Conservation (phyloP, 1,140 invertebrate species). For the Anoplolepis gracilipes region DNA sequence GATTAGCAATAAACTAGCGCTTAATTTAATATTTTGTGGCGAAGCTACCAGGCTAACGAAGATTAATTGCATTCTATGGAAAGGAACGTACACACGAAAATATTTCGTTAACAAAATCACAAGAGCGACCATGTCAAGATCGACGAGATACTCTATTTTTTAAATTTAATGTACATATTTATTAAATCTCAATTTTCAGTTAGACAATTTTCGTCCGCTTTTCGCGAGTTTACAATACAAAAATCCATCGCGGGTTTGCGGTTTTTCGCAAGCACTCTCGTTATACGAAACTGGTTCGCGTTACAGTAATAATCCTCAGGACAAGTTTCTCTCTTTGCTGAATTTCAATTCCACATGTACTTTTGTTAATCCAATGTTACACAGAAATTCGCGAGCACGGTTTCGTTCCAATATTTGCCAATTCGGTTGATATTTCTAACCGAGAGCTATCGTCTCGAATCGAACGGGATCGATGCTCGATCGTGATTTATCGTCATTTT, state of each 20-base stretch:
- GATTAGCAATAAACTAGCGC: no score
- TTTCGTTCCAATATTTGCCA: constrained; percentile 53
- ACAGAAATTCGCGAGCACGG: constrained; percentile 34
- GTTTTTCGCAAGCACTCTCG: constrained; percentile 24
- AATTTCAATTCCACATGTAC: constrained; percentile 56
- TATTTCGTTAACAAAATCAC: neutral
- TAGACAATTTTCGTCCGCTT: neutral
- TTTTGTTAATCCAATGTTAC: constrained; percentile 56
- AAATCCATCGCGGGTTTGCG: neutral
- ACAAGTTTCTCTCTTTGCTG: constrained; percentile 41
- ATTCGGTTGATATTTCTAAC: constrained; percentile 34
- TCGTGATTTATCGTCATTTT: constrained; percentile 38
- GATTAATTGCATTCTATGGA: constrained; percentile 6
- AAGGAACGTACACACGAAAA: neutral
- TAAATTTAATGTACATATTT: no score
- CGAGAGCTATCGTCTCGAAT: constrained; percentile 4
- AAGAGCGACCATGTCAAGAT: neutral
- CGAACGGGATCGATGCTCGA: constrained; percentile 25
- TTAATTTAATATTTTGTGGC: no score
- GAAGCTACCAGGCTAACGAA: no score
- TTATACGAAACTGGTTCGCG: constrained; percentile 46
- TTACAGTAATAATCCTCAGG: constrained; percentile 35
- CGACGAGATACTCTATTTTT: neutral
- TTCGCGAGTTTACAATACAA: neutral
- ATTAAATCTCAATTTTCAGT: neutral